These are phyloP conservation scores for Pipistrellus kuhlii DNA, from an alignment of 2,797 vertebrate genomes.

Conservation along the genomic window DNA sequence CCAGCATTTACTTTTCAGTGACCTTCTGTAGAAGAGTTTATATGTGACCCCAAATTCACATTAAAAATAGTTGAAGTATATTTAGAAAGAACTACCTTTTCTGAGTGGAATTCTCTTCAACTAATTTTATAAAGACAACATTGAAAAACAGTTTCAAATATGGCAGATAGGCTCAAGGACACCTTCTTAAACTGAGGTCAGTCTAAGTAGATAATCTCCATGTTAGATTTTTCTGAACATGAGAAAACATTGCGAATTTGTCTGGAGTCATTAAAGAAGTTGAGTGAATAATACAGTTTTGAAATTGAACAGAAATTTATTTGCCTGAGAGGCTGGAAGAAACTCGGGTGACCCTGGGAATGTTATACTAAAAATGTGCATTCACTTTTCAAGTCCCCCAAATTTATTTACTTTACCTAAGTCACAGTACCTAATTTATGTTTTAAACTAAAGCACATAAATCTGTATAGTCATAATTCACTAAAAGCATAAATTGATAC, in stretches of 20 bases:
- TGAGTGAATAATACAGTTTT: not conserved
- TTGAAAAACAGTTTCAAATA: not conserved
- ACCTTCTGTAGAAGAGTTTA: not conserved
- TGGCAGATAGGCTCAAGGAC: not conserved
- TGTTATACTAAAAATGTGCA: not conserved
- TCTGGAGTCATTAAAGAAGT: not conserved
- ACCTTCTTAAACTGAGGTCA: not conserved
- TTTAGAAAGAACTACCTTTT: not conserved
- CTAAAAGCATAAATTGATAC: not conserved
- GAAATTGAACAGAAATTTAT: not conserved
- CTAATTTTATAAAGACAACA: not conserved
- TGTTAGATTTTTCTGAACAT: not conserved
- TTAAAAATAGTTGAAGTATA: not conserved
- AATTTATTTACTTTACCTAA: constrained; percentile 7
- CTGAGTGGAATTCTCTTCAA: not conserved
- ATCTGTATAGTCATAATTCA: not conserved
- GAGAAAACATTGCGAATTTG: not conserved
- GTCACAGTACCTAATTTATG: not conserved
- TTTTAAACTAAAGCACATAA: not conserved
- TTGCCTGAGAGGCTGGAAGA: not conserved
- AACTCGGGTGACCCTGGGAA: not conserved
- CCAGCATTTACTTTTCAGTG: not conserved
- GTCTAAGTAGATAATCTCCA: not conserved
- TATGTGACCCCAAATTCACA: not conserved
- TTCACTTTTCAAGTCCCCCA: not conserved